These are phyloP conservation scores for Drosophila lutescens DNA, from an alignment of 2,888 invertebrate genomes.

Conservation along the genomic window DNA sequence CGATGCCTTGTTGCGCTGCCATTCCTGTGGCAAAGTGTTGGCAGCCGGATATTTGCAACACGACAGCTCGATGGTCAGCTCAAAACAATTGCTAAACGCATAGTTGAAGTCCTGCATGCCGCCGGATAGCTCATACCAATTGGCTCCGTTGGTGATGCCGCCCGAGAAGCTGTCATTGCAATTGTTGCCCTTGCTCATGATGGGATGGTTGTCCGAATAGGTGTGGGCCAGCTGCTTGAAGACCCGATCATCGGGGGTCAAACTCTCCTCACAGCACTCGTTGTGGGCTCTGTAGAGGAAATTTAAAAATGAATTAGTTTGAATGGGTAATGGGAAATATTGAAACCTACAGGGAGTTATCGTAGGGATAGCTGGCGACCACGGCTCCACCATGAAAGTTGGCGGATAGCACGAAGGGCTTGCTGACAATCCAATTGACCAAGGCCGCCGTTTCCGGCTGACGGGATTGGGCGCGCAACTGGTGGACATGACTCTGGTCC, in stretches of 20 bases:
- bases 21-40: slow-evolving; percentile 89
- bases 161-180: slow-evolving; percentile 90
- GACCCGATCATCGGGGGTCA: slow-evolving; percentile 92
- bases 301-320: too few relatives aligned
- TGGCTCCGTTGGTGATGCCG: slow-evolving; percentile 96
- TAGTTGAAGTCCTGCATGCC: slow-evolving; percentile 99
- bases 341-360: slow-evolving; percentile 89
- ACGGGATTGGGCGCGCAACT: slow-evolving; percentile 85
- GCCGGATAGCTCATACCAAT: slow-evolving; percentile 95
- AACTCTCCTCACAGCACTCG: slow-evolving; percentile 90
- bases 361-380: slow-evolving; percentile 99
- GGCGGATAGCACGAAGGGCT: slow-evolving; percentile 96
- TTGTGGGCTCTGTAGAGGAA: slow-evolving; percentile 83
- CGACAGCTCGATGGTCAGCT: slow-evolving; percentile 97
- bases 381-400: slow-evolving; percentile 98
- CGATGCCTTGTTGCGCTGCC: slow-evolving; percentile 94
- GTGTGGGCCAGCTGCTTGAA: slow-evolving; percentile 91
- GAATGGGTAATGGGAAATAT: too few relatives aligned
- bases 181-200: slow-evolving; percentile 90
- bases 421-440: slow-evolving; percentile 94
- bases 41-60: slow-evolving; percentile 97
- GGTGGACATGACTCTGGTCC: slow-evolving; percentile 84
- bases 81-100: slow-evolving; percentile 96
- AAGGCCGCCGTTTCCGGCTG: slow-evolving; percentile 95
- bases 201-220: slow-evolving; percentile 90